Evolutionary conservation across 2,113 vertebrate species (phyloP).

Genomic region (Gopherus flavomarginatus): DNA sequence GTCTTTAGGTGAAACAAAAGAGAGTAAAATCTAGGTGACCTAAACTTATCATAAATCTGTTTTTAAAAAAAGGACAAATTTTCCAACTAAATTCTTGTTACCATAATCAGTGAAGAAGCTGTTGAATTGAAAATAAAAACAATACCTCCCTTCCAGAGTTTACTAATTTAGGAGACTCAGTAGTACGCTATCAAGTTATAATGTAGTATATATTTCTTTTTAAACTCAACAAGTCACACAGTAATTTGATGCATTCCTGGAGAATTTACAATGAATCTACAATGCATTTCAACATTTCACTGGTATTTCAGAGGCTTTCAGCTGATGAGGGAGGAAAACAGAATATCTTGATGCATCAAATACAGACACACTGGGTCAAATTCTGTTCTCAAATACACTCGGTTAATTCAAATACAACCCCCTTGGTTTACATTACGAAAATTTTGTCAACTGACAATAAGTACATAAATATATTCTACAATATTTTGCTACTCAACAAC

Average conservation of each 20-base stretch:
- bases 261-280: not conserved
- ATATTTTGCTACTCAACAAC: not conserved
- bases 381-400: not conserved
- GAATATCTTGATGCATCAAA: not conserved
- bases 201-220: not conserved
- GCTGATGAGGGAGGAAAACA: not conserved
- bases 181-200: not conserved
- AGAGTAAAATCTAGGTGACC: not conserved
- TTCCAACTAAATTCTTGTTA: not conserved
- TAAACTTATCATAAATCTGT: not conserved
- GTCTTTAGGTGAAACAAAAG: not conserved
- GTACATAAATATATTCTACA: not conserved
- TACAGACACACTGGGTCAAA: not conserved
- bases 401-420: not conserved
- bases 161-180: not conserved
- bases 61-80: not conserved
- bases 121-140: not conserved
- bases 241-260: not conserved
- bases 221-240: not conserved
- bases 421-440: not conserved
- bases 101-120: not conserved
- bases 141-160: not conserved
- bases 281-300: not conserved
- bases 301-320: not conserved
- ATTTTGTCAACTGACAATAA: not conserved